Conservation (phyloP, 2,797 vertebrate genomes). For the Esox masquinongy region DNA sequence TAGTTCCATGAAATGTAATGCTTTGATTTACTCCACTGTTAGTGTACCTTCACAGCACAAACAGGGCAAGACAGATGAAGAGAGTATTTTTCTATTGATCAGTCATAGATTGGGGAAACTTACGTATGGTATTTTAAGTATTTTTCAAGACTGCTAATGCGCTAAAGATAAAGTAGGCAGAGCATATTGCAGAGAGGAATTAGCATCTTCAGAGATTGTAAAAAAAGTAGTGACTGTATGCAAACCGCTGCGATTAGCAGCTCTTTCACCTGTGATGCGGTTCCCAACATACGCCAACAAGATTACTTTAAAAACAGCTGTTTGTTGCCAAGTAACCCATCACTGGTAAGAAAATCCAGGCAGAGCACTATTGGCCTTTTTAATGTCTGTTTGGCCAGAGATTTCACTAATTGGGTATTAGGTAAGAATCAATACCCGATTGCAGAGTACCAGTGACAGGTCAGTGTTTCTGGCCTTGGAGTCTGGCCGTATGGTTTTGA, state of each 20-base stretch:
- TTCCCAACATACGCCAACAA: no score
- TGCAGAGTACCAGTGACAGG: neutral
- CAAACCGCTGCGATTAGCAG: no score
- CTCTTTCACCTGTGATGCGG: no score
- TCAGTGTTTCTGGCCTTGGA: neutral
- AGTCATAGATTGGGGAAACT: constrained; percentile 19
- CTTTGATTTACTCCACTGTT: neutral
- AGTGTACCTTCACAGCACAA: neutral
- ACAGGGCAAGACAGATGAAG: neutral
- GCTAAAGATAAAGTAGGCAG: neutral
- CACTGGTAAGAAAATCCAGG: no score
- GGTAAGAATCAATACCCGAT: neutral
- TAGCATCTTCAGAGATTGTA: no score
- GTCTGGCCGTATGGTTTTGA: neutral
- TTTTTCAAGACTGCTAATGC: neutral
- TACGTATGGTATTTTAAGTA: neutral
- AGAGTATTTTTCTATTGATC: constrained; percentile 42
- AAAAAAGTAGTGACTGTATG: no score
- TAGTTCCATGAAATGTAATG: neutral
- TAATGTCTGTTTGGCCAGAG: neutral
- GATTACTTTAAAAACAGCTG: no score
- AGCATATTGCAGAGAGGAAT: no score
- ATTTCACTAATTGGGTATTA: neutral
- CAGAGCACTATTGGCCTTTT: no score
- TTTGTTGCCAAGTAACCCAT: no score